These are phyloP conservation scores for Lapara coniferarum DNA, from an alignment of 2,888 invertebrate genomes.

Conservation along the genomic window DNA sequence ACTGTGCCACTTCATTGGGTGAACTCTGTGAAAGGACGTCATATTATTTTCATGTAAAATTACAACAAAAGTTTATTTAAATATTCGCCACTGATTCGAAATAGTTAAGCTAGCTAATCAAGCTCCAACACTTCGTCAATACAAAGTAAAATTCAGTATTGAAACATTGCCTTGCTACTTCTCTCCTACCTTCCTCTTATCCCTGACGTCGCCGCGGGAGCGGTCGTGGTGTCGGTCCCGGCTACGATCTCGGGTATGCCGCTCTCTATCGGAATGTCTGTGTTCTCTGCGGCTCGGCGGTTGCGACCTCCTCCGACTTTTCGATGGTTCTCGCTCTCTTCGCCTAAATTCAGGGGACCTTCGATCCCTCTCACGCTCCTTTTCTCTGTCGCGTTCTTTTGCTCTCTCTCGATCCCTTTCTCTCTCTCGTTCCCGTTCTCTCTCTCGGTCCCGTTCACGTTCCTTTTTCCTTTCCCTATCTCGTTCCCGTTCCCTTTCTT, in stretches of 20 bases:
- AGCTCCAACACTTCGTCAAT: neutral
- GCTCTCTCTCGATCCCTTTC: constrained; percentile 39
- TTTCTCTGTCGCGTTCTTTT: constrained; percentile 39
- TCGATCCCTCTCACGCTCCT: constrained; percentile 46
- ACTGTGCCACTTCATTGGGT: constrained; percentile 88
- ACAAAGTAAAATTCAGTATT: neutral
- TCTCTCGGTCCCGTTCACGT: constrained; percentile 49
- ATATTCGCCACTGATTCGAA: no score
- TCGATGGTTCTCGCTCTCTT: constrained; percentile 41
- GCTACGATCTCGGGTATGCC: constrained; percentile 1
- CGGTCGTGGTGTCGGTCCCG: constrained; percentile 51
- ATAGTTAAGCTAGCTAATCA: no score
- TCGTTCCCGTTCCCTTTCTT: constrained; percentile 45
- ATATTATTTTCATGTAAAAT: no score
- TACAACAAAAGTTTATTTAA: no score
- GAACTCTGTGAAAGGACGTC: constrained; percentile 79
- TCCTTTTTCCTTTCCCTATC: constrained; percentile 41
- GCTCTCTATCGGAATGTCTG: constrained; percentile 35
- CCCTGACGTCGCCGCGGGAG: constrained; percentile 58
- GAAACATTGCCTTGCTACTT: neutral
- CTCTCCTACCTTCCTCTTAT: constrained; percentile 47
- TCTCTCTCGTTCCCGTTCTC: constrained; percentile 43
- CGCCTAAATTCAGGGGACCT: constrained; percentile 38
- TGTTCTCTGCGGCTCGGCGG: constrained; percentile 42
- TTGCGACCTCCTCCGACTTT: constrained; percentile 51